These are phyloP conservation scores for Centropus bengalensis DNA, from an alignment of 2,113 vertebrate species.

Conservation along the genomic window DNA sequence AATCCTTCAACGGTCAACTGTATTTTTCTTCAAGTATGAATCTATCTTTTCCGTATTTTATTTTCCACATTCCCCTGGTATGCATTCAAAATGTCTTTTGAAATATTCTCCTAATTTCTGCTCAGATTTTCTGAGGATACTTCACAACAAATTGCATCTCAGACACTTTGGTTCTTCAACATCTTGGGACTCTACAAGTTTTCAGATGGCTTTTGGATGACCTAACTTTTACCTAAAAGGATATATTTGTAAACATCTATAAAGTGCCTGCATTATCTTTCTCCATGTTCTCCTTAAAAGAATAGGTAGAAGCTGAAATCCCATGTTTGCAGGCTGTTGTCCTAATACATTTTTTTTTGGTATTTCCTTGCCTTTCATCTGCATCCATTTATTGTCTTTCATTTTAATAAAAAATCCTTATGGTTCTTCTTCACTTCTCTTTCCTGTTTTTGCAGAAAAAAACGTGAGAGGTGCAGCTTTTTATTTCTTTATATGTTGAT, in stretches of 20 bases:
- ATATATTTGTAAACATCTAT: not conserved
- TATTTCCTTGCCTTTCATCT: not conserved
- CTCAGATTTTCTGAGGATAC: not conserved
- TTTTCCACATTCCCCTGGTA: not conserved
- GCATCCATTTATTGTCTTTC: not conserved
- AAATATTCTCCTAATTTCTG: not conserved
- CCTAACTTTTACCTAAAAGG: not conserved
- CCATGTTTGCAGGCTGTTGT: not conserved
- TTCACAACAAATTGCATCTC: not conserved
- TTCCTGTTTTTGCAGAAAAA: not conserved
- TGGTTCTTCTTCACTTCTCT: not conserved
- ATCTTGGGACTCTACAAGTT: not conserved
- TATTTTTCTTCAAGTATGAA: not conserved
- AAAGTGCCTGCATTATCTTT: not conserved
- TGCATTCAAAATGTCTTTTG: not conserved
- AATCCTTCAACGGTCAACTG: not conserved
- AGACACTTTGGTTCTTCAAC: not conserved
- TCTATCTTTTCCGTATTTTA: not conserved
- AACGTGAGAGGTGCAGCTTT: not conserved
- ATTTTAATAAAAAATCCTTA: not conserved
- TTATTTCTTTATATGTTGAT: rapidly evolving
- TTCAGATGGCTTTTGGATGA: too few relatives aligned
- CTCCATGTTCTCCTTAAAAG: not conserved
- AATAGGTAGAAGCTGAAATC: not conserved
- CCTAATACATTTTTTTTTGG: not conserved